These are phyloP conservation scores for Cyrtorhinus lividipennis DNA, from an alignment of 1,140 invertebrate species.

Conservation along the genomic window DNA sequence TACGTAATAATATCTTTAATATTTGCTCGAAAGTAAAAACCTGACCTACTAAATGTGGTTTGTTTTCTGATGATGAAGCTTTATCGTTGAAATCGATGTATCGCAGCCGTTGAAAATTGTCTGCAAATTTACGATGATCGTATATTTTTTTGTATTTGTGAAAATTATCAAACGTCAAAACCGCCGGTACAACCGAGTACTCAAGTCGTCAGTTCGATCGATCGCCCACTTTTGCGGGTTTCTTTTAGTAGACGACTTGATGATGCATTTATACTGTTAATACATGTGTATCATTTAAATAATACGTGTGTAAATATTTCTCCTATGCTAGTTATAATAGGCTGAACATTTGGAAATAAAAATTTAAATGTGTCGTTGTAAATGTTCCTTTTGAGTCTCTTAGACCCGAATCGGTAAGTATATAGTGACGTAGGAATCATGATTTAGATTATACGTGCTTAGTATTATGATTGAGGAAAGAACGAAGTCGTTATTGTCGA, in stretches of 20 bases:
- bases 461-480: no score
- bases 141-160: neutral
- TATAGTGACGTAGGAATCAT: no score
- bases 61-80: no score
- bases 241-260: neutral
- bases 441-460: no score
- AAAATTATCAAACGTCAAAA: neutral
- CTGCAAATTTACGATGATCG: neutral
- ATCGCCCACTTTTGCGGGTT: neutral
- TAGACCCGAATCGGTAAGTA: no score
- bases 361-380: constrained; percentile 14
- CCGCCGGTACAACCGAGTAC: no score
- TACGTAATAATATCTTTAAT: neutral
- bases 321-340: constrained; percentile 4
- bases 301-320: constrained; percentile 2
- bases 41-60: no score
- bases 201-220: neutral
- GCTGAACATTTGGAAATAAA: neutral
- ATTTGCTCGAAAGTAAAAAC: neutral
- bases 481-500: no score
- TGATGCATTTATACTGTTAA: neutral
- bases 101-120: neutral
- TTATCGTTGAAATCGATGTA: neutral
- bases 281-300: neutral
- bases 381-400: neutral